A percentile compares a stretch with the other conserved stretches of the same genome.
Conservation (phyloP, 92 coral and sea anemone genomes). For the Umimayanthus chanpuru region DNA sequence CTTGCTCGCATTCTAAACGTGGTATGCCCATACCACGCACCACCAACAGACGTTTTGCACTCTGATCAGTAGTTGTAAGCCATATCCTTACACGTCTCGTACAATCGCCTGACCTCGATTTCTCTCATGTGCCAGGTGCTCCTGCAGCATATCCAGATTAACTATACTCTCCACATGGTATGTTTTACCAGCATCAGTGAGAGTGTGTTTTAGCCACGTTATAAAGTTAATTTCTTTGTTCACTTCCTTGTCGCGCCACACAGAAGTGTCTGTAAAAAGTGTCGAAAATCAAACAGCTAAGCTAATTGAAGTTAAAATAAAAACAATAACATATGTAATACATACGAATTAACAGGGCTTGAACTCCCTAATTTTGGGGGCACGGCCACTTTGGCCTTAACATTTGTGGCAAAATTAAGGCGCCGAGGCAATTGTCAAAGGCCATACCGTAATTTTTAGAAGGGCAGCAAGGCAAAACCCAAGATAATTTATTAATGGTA, state of each 20-base stretch:
- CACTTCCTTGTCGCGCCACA: too few relatives aligned
- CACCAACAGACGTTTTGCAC: neutral
- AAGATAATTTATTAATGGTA: neutral
- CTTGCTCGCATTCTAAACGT: neutral
- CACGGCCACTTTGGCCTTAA: too few relatives aligned
- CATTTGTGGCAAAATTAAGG: too few relatives aligned
- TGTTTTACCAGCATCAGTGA: too few relatives aligned
- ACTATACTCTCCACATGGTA: neutral
- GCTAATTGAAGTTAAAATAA: too few relatives aligned
- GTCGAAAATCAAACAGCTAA: too few relatives aligned
- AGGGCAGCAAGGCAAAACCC: constrained; percentile 22
- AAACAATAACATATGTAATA: too few relatives aligned
- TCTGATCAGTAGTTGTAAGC: neutral
- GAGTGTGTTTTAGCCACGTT: too few relatives aligned
- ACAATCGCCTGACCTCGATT: neutral
- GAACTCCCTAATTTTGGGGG: too few relatives aligned
- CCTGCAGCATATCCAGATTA: neutral
- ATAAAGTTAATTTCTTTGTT: too few relatives aligned
- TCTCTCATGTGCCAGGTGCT: neutral
- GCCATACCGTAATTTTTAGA: neutral
- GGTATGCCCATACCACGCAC: neutral
- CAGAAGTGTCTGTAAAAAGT: too few relatives aligned
- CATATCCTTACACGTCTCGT: neutral
- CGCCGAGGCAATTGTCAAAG: constrained; percentile 25
- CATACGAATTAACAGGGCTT: too few relatives aligned